These are phyloP conservation scores for Heteromurus nitidus DNA, from an alignment of 2,888 invertebrate genomes.

Conservation along the genomic window DNA sequence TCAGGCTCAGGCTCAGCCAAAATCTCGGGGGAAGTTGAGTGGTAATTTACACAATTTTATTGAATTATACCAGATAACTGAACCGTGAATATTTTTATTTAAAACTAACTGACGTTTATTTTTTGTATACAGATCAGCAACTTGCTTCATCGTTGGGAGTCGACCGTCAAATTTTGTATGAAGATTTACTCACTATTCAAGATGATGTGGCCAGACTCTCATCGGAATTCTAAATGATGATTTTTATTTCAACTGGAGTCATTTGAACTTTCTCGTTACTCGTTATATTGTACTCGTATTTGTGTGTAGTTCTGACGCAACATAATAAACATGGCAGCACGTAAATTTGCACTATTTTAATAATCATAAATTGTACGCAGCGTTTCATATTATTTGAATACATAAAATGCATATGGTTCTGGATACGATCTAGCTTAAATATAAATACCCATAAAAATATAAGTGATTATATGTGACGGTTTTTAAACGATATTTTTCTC, in stretches of 20 bases:
- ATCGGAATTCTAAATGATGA: constrained; percentile 25
- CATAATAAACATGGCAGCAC: constrained; percentile 23
- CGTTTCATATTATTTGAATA: no score
- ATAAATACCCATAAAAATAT: no score
- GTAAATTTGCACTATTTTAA: no score
- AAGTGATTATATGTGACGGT: neutral
- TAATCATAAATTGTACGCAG: no score
- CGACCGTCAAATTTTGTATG: constrained; percentile 53
- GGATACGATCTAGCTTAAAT: no score
- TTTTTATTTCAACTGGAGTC: neutral
- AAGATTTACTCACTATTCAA: constrained; percentile 54
- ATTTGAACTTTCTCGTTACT: neutral
- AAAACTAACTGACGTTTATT: neutral
- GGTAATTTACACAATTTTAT: neutral
- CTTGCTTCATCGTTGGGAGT: constrained; percentile 56
- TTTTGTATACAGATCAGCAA: constrained; percentile 37
- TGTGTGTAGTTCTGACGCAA: constrained; percentile 8
- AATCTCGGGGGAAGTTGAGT: neutral
- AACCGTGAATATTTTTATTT: neutral
- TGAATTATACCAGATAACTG: neutral
- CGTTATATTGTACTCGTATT: neutral
- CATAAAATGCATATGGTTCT: no score
- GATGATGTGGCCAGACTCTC: constrained; percentile 43
- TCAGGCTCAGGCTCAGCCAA: no score
- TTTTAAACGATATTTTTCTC: constrained; percentile 79